phyloP scores from a whole-genome alignment of 2,113 vertebrate species.

The Platichthys flesus region DNA sequence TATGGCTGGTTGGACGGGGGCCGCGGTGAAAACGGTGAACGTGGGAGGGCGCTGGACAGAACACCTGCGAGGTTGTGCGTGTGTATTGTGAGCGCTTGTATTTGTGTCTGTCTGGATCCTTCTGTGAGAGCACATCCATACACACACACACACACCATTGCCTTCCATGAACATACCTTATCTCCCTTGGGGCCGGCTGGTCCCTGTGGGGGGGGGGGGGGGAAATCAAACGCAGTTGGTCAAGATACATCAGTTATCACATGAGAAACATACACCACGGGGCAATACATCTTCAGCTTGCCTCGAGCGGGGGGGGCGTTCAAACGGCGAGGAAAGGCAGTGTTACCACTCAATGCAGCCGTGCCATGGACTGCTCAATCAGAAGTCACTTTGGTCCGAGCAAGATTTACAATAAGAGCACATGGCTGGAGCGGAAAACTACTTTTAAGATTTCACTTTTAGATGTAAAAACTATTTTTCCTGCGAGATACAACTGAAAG shows the following conservation, averaged over 20 bases:
- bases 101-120: slow-evolving; percentile 1
- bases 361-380: slow-evolving; percentile 47
- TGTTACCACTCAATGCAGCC: slow-evolving; percentile 27
- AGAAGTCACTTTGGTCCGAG: slow-evolving; percentile 5
- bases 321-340: slow-evolving; percentile 9
- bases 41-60: slow-evolving; percentile 29
- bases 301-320: slow-evolving; percentile 17
- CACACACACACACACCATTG: background rate
- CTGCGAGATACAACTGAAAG: slow-evolving; percentile 32
- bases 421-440: slow-evolving; percentile 13
- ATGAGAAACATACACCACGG: slow-evolving; percentile 37
- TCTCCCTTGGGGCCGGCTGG: slow-evolving; percentile 91
- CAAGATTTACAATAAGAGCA: slow-evolving; percentile 23
- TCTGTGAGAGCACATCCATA: slow-evolving; percentile 5
- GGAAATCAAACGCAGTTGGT: slow-evolving; percentile 63
- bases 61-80: slow-evolving; percentile 26
- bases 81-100: background rate
- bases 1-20: slow-evolving; percentile 48
- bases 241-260: slow-evolving; percentile 52
- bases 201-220: slow-evolving; percentile 82
- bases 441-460: slow-evolving; percentile 24
- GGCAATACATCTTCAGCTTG: slow-evolving; percentile 17
- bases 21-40: slow-evolving; percentile 12
- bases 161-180: slow-evolving; percentile 84
- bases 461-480: slow-evolving; percentile 29